phyloP scores from a whole-genome alignment of 64 coral and sea anemone genomes.

The Porites australiensis region DNA sequence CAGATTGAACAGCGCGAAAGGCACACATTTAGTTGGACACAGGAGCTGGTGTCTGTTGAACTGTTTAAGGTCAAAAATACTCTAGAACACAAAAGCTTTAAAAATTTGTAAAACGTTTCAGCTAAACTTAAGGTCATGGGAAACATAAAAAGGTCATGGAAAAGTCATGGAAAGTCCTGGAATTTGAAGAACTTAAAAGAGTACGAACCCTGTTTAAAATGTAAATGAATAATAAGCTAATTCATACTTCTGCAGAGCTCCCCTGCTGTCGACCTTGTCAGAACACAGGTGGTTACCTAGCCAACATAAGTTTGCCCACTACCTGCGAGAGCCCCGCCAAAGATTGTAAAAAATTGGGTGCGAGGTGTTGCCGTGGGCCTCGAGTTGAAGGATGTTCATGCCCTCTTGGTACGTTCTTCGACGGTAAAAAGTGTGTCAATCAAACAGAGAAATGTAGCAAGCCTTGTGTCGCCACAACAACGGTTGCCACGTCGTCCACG shows the following conservation, averaged over 20 bases:
- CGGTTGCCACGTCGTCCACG: background rate
- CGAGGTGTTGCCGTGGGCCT: constrained; percentile 81
- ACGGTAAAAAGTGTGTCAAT: constrained; percentile 91
- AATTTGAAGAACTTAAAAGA: too few species aligned
- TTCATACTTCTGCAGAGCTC: constrained; percentile 58
- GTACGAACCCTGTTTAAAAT: too few species aligned
- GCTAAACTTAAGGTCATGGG: too few species aligned
- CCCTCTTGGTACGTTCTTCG: constrained; percentile 71
- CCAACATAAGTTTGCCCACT: constrained; percentile 74
- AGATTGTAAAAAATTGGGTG: constrained; percentile 55
- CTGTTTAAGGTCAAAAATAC: too few species aligned
- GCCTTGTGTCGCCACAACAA: constrained; percentile 13
- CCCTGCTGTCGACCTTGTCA: constrained; percentile 93
- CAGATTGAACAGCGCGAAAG: too few species aligned
- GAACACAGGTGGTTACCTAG: constrained; percentile 85
- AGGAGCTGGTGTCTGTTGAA: too few species aligned
- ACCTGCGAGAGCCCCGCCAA: constrained; percentile 66
- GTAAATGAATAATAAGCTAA: too few species aligned
- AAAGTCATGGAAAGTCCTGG: too few species aligned
- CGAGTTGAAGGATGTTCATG: constrained; percentile 94
- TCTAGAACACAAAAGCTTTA: too few species aligned
- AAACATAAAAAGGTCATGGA: too few species aligned
- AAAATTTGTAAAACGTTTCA: too few species aligned
- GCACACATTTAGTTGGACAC: too few species aligned
- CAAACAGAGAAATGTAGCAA: constrained; percentile 36